Conservation (phyloP, 2,797 vertebrate species). For the Labeo calbasu region DNA sequence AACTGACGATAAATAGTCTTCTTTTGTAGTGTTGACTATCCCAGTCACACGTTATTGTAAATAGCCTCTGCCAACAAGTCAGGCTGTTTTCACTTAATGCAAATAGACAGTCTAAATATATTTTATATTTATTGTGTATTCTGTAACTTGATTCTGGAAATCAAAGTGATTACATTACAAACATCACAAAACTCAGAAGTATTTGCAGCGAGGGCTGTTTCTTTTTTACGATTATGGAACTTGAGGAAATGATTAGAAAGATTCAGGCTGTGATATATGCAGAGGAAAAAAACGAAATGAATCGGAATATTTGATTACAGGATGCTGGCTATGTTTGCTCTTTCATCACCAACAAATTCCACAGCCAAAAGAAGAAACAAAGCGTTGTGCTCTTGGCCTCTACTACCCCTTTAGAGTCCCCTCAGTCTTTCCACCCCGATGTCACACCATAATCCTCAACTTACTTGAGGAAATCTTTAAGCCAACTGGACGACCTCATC, state of each 20-base stretch:
- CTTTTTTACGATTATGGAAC: neutral
- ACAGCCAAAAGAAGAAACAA: conserved; percentile 39
- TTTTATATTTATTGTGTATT: neutral
- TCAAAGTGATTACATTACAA: neutral
- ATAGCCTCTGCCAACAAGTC: too few relatives aligned
- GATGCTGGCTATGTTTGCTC: conserved; percentile 17
- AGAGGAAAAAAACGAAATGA: neutral
- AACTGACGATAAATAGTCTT: too few relatives aligned
- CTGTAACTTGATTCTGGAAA: neutral
- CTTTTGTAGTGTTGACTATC: too few relatives aligned
- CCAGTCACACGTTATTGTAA: too few relatives aligned
- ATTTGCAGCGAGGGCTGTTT: neutral
- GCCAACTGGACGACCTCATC: conserved; percentile 52
- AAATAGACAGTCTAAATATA: too few relatives aligned
- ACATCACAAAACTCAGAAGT: neutral
- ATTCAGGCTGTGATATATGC: neutral
- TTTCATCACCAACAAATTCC: conserved; percentile 45
- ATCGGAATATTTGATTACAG: conserved; percentile 34
- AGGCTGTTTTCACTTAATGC: too few relatives aligned
- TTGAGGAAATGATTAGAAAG: neutral
- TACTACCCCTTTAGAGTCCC: conserved; percentile 14
- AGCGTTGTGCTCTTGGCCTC: neutral
- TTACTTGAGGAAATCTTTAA: conserved; percentile 53
- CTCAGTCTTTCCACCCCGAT: neutral
- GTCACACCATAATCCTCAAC: conserved; percentile 40